Base-by-base conservation (phyloP, 1,140 invertebrate genomes). In the Mylabris phalerata region DNA sequence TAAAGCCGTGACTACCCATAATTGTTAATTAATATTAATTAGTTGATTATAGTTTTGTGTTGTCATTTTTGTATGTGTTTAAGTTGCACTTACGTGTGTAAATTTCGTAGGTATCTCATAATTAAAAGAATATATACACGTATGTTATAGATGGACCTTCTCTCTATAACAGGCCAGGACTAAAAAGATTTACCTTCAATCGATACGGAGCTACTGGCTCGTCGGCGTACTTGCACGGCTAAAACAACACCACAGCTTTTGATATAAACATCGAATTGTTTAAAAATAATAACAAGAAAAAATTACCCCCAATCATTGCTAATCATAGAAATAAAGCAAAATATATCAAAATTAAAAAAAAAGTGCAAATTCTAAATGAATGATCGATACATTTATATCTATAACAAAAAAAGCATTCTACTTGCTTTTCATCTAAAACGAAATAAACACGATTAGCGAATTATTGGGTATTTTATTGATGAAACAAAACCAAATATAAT, bases 151-250 rank as follows among this genome's bases (percentile, higher is more conserved):
- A 48, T 51, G 62, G 55, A 48, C 62, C 57, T 44, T 44, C 42
- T 49, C 48, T n/a, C 32, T 54, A 49, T 52, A 56, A 60, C 38
- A 57, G 61, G 66, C 64, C 55, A 63, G 52, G 58, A 42, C 55
- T 63, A 61, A 47, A 64, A 67, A 58, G 55, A 67, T 69, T 72
- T 72, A 72, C 67, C 70, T 67, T 72, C 68, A 50, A 68, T 55
- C 27, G 65, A 67, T 62, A 70, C 64, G 65, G 61, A 63, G 67
- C 71, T 72, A 73, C 69, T 70, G 55, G 71, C 67, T 62, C 71
- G 67, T 64, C 71, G 67, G 48, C 69, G 64, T 63, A 74, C 69
- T 67, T 66, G 71, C 55, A 74, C 63, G 61, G 72, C 72, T 74
- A 74, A 71, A 74, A 74, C 68, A 72, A 72, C 64, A 62, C 67